Evolutionary conservation across 2,113 vertebrate genomes (phyloP).

Genomic region (Lepidothrix coronata): DNA sequence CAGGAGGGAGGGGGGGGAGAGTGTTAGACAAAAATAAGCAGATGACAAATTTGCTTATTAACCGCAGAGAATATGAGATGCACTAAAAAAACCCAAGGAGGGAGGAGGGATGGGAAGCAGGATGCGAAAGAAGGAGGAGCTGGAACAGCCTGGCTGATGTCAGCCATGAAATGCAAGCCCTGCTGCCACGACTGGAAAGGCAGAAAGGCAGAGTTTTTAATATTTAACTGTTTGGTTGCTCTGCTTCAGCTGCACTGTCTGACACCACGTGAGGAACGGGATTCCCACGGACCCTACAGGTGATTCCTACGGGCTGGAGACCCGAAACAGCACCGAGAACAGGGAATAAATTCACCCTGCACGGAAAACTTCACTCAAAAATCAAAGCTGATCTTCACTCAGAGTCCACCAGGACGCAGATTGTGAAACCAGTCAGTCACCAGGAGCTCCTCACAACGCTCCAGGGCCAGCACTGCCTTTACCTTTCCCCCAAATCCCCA

Average conservation of each 20-base stretch:
- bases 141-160: not conserved
- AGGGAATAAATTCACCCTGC: fast-evolving
- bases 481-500: not conserved
- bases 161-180: conserved; percentile 34
- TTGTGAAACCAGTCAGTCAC: not conserved
- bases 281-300: not conserved
- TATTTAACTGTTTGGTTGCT: not conserved
- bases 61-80: not conserved
- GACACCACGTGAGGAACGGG: not conserved
- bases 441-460: not conserved
- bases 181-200: not conserved
- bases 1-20: not conserved
- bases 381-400: fast-evolving
- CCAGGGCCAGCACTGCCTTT: not conserved
- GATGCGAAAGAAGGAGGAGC: conserved; percentile 17
- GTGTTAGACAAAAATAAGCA: not conserved
- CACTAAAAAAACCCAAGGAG: not conserved
- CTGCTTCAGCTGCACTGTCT: not conserved
- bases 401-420: not conserved
- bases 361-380: fast-evolving
- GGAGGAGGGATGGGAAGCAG: not conserved
- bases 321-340: not conserved
- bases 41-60: conserved; percentile 39
- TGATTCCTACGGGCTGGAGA: not conserved
- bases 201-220: not conserved